Percentiles rank a stretch among this genome's conserved stretches.
These are phyloP conservation scores for Synergus umbraculus DNA, from an alignment of 2,888 invertebrate genomes.

Conservation along the genomic window DNA sequence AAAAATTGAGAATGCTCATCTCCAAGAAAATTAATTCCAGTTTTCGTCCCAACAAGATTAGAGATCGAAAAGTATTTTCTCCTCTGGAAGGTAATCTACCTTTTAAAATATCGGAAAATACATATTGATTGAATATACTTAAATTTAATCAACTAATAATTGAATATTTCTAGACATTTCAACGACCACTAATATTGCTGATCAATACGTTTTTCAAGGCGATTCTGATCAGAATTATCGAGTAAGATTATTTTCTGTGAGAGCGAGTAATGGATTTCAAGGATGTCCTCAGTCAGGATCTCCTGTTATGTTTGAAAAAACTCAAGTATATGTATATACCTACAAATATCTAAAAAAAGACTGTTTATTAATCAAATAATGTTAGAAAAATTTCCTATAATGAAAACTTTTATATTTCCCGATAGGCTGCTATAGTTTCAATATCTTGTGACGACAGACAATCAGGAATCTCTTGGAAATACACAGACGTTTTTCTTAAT, in stretches of 20 bases:
- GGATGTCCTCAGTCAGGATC: constrained; percentile 59
- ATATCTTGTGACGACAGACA: constrained; percentile 62
- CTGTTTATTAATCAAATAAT: not conserved
- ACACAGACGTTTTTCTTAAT: constrained; percentile 60
- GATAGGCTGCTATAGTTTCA: constrained; percentile 56
- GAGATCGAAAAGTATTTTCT: not conserved
- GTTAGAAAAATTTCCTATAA: not conserved
- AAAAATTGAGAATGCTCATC: not conserved
- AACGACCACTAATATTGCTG: not conserved
- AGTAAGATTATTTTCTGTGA: not conserved
- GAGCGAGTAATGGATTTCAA: constrained; percentile 35
- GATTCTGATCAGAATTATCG: not conserved
- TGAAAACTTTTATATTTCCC: not conserved
- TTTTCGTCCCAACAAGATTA: not conserved
- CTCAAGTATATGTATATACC: constrained; percentile 57
- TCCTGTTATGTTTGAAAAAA: constrained; percentile 57
- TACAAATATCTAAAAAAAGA: not conserved
- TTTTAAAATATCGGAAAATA: not conserved
- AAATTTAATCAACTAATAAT: not conserved
- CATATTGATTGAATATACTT: not conserved
- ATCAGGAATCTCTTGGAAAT: constrained; percentile 51
- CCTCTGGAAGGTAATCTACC: not conserved
- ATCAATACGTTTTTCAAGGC: not conserved
- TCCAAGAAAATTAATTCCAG: not conserved
- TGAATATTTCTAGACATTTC: not conserved